These are phyloP conservation scores for Hirtodrosophila histrioides DNA, from an alignment of 2,888 invertebrate species.

Conservation along the genomic window DNA sequence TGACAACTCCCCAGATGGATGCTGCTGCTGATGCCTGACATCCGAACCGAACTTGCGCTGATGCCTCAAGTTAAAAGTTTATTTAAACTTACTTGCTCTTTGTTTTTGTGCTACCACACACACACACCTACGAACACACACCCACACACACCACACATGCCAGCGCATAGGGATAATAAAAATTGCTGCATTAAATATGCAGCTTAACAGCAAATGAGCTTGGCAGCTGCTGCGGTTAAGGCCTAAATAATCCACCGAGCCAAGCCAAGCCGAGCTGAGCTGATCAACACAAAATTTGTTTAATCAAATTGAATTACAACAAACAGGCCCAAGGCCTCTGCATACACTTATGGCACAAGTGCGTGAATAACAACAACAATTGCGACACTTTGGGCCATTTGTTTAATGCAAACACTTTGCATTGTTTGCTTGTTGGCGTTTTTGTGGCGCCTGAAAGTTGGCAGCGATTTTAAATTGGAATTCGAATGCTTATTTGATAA, in stretches of 20 bases:
- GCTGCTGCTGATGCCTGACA: conserved; percentile 63
- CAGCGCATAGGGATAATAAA: conserved; percentile 61
- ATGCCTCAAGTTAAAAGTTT: conserved; percentile 76
- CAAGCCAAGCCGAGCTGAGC: conserved; percentile 40
- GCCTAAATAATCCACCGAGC: conserved; percentile 46
- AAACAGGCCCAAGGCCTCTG: conserved; percentile 46
- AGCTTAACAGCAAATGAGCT: conserved; percentile 67
- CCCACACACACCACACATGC: conserved; percentile 4
- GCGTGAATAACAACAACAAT: conserved; percentile 34
- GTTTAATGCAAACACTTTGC: conserved; percentile 48
- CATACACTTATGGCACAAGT: conserved; percentile 2
- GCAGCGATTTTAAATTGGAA: conserved; percentile 31
- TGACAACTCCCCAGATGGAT: conserved; percentile 75
- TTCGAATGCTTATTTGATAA: conserved; percentile 58
- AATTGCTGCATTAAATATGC: conserved; percentile 75
- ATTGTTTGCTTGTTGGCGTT: conserved; percentile 34
- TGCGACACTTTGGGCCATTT: conserved; percentile 40
- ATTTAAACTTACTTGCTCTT: conserved; percentile 69
- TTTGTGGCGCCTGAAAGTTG: conserved; percentile 14
- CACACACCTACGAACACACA: conserved; percentile 8
- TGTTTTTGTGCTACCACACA: conserved; percentile 34
- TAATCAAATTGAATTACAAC: conserved; percentile 78
- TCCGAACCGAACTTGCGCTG: conserved; percentile 70
- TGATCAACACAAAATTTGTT: conserved; percentile 63
- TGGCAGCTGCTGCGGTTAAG: conserved; percentile 27